These are phyloP conservation scores for Oceanodroma tethys DNA, from an alignment of 2,113 vertebrate species.

Conservation along the genomic window DNA sequence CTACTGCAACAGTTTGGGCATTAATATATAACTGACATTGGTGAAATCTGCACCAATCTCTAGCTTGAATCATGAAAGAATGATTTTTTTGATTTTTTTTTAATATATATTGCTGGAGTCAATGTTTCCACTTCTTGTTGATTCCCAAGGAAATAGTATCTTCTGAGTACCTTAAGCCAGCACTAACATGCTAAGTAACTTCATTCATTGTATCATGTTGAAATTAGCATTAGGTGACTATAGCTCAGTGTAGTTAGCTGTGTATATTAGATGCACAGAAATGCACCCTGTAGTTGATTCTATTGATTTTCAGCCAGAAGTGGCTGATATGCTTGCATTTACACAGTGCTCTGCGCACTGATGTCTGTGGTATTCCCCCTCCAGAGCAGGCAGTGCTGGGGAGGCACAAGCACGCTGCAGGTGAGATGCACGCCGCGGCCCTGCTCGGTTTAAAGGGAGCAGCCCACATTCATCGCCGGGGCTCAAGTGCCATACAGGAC, in stretches of 20 bases:
- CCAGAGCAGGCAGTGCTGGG: rapidly evolving
- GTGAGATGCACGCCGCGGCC: rapidly evolving
- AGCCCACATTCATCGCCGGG: not conserved
- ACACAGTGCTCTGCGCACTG: not conserved
- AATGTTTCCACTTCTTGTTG: not conserved
- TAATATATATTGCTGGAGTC: not conserved
- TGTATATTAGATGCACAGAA: not conserved
- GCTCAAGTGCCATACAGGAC: not conserved
- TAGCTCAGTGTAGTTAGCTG: not conserved
- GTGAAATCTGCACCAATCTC: not conserved
- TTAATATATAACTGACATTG: not conserved
- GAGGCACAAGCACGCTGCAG: not conserved
- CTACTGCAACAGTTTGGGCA: not conserved
- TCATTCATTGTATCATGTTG: not conserved
- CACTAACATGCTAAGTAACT: not conserved
- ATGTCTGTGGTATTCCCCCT: rapidly evolving
- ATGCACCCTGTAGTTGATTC: not conserved
- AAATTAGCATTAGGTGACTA: not conserved
- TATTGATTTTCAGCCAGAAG: not conserved
- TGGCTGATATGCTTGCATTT: not conserved
- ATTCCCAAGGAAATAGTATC: not conserved
- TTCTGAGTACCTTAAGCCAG: not conserved
- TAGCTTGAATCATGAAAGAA: not conserved
- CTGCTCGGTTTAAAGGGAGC: not conserved
- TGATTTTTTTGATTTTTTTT: not conserved